Conservation (phyloP, 2,888 invertebrate species). For the Andrena dorsata region DNA sequence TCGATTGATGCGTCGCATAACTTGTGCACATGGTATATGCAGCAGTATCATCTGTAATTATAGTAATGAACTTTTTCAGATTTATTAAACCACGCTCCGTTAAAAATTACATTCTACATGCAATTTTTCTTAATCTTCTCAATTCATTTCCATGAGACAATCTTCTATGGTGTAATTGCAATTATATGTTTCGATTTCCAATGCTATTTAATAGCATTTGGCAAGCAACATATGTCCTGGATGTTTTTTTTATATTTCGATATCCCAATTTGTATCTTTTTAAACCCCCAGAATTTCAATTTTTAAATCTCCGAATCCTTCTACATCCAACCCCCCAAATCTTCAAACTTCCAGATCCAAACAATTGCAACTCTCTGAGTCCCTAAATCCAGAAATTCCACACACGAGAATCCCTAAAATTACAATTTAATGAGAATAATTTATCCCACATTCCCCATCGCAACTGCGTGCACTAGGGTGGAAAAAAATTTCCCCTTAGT, state of each 20-base stretch:
- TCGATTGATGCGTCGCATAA: not conserved
- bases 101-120: not conserved
- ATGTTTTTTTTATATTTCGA: not conserved
- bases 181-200: too few species aligned
- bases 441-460: too few species aligned
- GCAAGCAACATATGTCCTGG: too few species aligned
- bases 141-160: too few species aligned
- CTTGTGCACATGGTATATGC: not conserved
- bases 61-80: constrained; percentile 2
- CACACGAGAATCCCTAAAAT: not conserved
- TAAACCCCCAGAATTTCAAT: not conserved
- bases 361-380: not conserved
- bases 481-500: too few species aligned
- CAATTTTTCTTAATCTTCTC: too few species aligned
- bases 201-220: too few species aligned
- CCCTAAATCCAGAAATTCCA: not conserved
- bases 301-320: not conserved
- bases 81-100: not conserved
- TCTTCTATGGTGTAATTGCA: too few species aligned
- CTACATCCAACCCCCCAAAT: not conserved
- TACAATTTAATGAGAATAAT: not conserved
- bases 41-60: not conserved
- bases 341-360: not conserved
- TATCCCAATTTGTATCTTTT: not conserved
- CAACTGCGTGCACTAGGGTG: too few species aligned